Evolutionary conservation across 2,797 vertebrate species (phyloP).

Genomic region (Brachyrhaphis roseni): DNA sequence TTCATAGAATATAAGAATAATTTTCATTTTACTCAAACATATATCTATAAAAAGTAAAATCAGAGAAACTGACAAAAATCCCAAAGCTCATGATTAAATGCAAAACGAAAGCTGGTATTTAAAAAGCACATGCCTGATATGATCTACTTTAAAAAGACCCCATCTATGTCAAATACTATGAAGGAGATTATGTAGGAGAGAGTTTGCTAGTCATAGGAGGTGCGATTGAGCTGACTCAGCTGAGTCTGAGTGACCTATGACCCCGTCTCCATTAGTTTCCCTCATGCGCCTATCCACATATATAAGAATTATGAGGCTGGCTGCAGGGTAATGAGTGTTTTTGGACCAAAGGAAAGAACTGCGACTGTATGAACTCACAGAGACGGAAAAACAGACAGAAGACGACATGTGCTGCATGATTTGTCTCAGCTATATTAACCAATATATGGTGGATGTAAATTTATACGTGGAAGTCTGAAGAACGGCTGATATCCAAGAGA

Average conservation of each 20-base stretch:
- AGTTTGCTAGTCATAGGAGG: conserved; percentile 19
- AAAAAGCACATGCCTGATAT: neutral
- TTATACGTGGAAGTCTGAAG: conserved; percentile 12
- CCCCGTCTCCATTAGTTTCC: conserved; percentile 12
- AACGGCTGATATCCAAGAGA: conserved; percentile 4
- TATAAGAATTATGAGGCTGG: neutral
- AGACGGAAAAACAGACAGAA: conserved; percentile 1
- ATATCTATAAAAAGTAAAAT: too few species aligned
- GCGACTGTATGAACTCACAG: conserved; percentile 21
- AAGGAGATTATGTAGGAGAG: neutral
- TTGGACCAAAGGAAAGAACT: conserved; percentile 10
- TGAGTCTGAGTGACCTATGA: conserved; percentile 42
- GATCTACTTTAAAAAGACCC: neutral
- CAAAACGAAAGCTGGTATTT: neutral
- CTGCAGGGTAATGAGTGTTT: conserved; percentile 34
- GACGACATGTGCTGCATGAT: neutral
- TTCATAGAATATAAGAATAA: too few species aligned
- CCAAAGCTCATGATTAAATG: neutral
- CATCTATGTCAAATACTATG: neutral
- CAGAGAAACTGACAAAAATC: neutral
- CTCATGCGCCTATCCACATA: neutral
- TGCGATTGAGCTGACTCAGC: conserved; percentile 25
- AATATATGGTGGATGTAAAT: conserved; percentile 10
- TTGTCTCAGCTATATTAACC: conserved; percentile 1
- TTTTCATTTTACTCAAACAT: too few species aligned